Percentiles rank a stretch among this genome's conserved stretches.
Conservation (phyloP, 2,797 vertebrate genomes). For the Lycodopsis pacificus region DNA sequence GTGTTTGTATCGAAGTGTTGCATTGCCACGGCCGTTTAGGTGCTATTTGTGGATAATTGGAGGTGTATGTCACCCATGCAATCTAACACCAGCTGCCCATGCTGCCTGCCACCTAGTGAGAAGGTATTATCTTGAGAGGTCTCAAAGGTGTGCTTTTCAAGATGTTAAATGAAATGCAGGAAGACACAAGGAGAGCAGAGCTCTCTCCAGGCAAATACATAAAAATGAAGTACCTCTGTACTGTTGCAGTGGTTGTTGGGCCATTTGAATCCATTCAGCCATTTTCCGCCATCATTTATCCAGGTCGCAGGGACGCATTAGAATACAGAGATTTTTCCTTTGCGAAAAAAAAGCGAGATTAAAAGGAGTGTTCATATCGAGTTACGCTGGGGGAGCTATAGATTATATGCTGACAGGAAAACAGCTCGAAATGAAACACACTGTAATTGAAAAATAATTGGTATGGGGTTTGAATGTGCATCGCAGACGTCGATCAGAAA, state of each 20-base stretch:
- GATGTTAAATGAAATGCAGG: constrained; percentile 27
- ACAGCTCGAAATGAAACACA: not conserved
- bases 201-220: constrained; percentile 24
- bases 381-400: not conserved
- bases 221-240: constrained; percentile 27
- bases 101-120: constrained; percentile 17
- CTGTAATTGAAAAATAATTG: not conserved
- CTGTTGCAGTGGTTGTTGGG: not conserved
- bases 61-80: constrained; percentile 43
- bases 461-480: not conserved
- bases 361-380: not conserved
- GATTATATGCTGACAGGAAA: not conserved
- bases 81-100: not conserved
- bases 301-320: not conserved
- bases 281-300: not conserved
- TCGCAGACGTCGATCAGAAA: not conserved
- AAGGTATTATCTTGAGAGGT: constrained; percentile 14
- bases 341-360: not conserved
- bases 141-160: constrained; percentile 26
- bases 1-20: constrained; percentile 57
- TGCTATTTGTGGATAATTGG: constrained; percentile 58
- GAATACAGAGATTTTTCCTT: not conserved
- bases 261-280: not conserved
- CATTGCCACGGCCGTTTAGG: constrained; percentile 34
- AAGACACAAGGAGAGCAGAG: not conserved